Evolutionary conservation across 2,797 vertebrate genomes (phyloP).

Genomic region (Mus minutoides): DNA sequence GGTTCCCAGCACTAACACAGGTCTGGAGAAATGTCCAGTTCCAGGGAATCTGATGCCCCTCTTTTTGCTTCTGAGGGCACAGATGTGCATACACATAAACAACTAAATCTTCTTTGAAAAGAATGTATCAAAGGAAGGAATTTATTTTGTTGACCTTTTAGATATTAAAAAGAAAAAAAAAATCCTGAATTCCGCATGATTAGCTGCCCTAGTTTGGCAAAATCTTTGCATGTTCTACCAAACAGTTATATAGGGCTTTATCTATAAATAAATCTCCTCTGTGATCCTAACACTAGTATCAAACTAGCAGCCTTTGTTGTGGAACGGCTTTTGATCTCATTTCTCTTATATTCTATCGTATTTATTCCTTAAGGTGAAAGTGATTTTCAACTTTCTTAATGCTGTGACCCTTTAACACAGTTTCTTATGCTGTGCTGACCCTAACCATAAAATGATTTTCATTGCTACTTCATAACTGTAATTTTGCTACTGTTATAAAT

Average conservation of each 20-base stretch:
- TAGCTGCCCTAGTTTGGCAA: neutral
- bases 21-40: neutral
- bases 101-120: neutral
- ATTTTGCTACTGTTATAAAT: neutral
- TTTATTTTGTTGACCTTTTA: constrained; percentile 6
- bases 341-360: neutral
- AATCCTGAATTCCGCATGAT: neutral
- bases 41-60: neutral
- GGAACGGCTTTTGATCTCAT: neutral
- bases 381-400: neutral
- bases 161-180: neutral
- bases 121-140: neutral
- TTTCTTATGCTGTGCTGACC: neutral
- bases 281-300: constrained; percentile 3
- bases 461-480: neutral
- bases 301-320: neutral
- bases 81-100: neutral
- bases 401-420: neutral
- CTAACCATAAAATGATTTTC: neutral
- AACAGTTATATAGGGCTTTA: neutral
- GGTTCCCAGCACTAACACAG: neutral
- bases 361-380: neutral
- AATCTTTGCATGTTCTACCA: neutral
- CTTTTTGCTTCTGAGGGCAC: neutral
- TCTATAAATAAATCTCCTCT: neutral